These are phyloP conservation scores for Drusus annulatus DNA, from an alignment of 1,140 invertebrate species.

Conservation along the genomic window DNA sequence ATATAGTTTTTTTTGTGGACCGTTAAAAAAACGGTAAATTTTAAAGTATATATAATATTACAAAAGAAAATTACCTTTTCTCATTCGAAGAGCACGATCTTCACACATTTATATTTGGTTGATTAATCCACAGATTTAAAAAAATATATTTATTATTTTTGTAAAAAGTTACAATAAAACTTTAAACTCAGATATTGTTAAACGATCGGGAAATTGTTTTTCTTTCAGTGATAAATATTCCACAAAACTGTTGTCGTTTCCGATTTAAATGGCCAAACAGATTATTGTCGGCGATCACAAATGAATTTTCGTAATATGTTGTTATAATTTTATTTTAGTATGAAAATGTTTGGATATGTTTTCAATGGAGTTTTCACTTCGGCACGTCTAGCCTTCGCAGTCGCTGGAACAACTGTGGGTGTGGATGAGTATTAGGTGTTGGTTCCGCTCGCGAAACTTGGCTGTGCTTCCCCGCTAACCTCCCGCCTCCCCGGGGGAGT, in stretches of 20 bases:
- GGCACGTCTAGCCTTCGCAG: slow-evolving; percentile 7
- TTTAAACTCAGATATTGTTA: background rate
- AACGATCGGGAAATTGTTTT: background rate
- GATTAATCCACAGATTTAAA: background rate
- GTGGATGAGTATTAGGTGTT: background rate
- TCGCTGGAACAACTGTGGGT: slow-evolving; percentile 14
- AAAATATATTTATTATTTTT: background rate
- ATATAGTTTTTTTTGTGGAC: no score
- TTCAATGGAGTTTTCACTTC: background rate
- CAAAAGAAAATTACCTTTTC: slow-evolving; percentile 40
- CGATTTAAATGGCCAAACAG: background rate
- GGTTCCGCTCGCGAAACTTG: slow-evolving; percentile 37
- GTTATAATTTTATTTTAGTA: background rate
- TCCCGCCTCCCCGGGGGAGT: background rate
- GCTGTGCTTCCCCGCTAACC: background rate
- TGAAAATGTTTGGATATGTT: background rate
- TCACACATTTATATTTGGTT: slow-evolving; percentile 39
- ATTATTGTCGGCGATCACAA: background rate
- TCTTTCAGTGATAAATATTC: background rate
- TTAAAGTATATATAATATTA: background rate
- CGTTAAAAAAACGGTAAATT: no score
- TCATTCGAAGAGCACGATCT: slow-evolving; percentile 43
- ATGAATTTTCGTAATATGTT: background rate
- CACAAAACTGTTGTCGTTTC: background rate
- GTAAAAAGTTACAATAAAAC: background rate